Evolutionary conservation across 2,113 vertebrate genomes (phyloP), one percentile per base, ranked within the genome.

Genomic region (Lota lota): DNA sequence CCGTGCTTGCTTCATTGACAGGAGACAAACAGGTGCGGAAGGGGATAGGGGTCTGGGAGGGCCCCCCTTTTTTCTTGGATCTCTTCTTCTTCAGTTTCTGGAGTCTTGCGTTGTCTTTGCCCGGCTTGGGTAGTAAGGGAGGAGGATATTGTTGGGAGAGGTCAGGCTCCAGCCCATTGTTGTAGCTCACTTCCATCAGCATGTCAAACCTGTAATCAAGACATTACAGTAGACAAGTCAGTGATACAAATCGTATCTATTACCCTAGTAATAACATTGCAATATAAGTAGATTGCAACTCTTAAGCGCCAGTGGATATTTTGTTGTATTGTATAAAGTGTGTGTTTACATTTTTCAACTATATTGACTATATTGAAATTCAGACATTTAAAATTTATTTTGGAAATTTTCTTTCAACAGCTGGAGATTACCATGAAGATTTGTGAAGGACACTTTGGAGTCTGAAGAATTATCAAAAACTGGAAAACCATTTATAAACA

Each of bases 11-110:
- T 82, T 99, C 97, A 0, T 93, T 96, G 60, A 98, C 96, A 0
- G 97, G 97, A 0, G 96, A 99, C 57, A 99, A 88, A 57, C 91
- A 95, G 65, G 93, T 81, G 14, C 94, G 93, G 80, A 96, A 97
- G 17, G 90, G 89, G 54, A 89, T 79, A 0, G 90, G 81, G 0
- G 85, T 69, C 67, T 92, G 90, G 53, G 83, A 84, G 22, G 89
- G 85, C 16, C 77, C 2, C 0, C 80, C 70, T 0, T 90, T 94
- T 77, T 90, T 95, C 84, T 92, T 93, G 61, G 91, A 83, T 0
- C 91, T 89, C 83, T 94, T 96, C 82, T 94, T 94, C 83, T 96
- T 90, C 6, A 98, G 91, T 56, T 90, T 93, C 87, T 96, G 96
- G 58, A 99, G 91, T 8, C 89, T 84, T 2, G 90, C 85, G 58